Evolutionary conservation across 2,113 vertebrate genomes (phyloP).

Genomic region (Diadophis punctatus): DNA sequence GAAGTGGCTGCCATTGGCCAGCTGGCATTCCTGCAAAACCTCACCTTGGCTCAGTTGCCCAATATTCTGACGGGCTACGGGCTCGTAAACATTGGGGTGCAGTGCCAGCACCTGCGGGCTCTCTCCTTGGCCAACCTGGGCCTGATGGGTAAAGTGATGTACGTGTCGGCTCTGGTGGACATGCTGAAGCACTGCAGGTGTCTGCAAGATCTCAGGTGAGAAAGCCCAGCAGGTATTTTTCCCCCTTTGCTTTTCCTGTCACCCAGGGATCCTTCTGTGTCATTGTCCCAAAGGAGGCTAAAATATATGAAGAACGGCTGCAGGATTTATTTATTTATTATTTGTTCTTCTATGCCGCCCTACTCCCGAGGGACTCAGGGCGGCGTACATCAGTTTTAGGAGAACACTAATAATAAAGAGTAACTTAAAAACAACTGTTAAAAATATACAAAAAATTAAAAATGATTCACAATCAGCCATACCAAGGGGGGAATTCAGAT

Average conservation of each 20-base stretch:
- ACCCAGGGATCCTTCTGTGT: neutral
- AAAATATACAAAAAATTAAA: no score
- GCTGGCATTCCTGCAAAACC: slow-evolving; percentile 74
- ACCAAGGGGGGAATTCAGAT: no score
- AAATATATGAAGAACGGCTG: neutral
- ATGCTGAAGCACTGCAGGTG: slow-evolving; percentile 84
- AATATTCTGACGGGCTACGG: slow-evolving; percentile 85
- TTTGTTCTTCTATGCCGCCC: no score
- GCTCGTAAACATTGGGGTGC: slow-evolving; percentile 77
- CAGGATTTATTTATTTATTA: no score
- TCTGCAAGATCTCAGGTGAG: slow-evolving; percentile 92
- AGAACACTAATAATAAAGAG: no score
- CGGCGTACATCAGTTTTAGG: no score
- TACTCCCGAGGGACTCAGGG: no score
- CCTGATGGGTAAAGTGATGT: slow-evolving; percentile 84
- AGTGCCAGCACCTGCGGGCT: slow-evolving; percentile 81
- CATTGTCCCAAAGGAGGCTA: neutral
- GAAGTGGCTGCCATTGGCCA: slow-evolving; percentile 84
- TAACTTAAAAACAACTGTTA: no score
- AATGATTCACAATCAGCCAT: no score
- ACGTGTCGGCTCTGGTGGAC: slow-evolving; percentile 82
- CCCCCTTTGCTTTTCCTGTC: accelerated
- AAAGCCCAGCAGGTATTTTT: neutral
- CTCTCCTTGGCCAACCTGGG: slow-evolving; percentile 93
- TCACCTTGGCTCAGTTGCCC: slow-evolving; percentile 92